phyloP scores from a whole-genome alignment of 2,797 vertebrate genomes.

The Denticeps clupeoides region DNA sequence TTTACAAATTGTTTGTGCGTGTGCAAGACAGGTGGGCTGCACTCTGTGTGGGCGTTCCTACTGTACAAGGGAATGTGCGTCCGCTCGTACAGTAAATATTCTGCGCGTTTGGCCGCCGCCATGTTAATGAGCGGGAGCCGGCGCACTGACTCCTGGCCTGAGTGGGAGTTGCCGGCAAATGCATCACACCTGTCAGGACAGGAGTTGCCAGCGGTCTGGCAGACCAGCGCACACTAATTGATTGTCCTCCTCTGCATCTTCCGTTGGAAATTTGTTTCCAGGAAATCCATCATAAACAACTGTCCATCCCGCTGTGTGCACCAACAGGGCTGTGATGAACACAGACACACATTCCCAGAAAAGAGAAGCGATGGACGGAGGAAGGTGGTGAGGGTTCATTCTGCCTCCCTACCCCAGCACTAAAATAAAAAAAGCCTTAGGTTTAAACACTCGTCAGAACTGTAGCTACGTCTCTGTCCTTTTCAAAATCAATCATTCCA shows the following conservation, averaged over 20 bases:
- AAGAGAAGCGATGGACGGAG: too few relatives aligned
- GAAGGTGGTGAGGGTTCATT: too few relatives aligned
- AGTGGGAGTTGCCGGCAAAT: constrained; percentile 21
- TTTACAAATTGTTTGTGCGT: too few relatives aligned
- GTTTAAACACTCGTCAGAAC: too few relatives aligned
- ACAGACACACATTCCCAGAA: too few relatives aligned
- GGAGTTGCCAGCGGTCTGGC: constrained; percentile 10
- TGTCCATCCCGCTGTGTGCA: neutral
- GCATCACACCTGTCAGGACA: constrained; percentile 32
- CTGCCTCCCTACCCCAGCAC: too few relatives aligned
- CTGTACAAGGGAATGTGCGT: too few relatives aligned
- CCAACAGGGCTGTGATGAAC: neutral
- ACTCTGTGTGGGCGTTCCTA: too few relatives aligned
- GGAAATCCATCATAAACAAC: neutral
- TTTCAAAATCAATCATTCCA: neutral
- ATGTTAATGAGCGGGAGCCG: neutral
- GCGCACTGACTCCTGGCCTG: neutral
- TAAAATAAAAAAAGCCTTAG: too few relatives aligned
- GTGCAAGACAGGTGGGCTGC: too few relatives aligned
- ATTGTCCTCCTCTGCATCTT: constrained; percentile 33
- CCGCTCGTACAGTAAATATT: too few relatives aligned
- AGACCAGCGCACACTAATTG: constrained; percentile 27
- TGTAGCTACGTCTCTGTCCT: too few relatives aligned
- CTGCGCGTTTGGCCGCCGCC: neutral
- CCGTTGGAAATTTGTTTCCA: neutral